Conservation (phyloP, 1,140 invertebrate species). For the Melipona quadrifasciata region DNA sequence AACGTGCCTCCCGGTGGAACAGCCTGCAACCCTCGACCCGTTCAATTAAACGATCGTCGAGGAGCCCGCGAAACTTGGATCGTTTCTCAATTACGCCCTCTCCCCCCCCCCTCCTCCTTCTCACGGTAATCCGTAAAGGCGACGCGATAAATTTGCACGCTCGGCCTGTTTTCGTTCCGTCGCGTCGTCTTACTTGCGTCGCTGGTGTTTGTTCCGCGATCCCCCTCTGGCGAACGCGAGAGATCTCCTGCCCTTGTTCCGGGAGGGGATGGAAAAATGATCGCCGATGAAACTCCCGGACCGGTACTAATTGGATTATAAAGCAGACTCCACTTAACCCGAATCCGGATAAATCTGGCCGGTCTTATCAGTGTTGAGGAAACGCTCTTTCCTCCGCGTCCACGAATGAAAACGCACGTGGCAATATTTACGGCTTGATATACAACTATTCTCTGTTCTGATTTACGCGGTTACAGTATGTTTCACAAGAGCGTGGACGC, state of each 20-base stretch:
- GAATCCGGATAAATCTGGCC: neutral
- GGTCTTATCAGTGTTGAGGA: neutral
- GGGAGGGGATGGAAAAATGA: neutral
- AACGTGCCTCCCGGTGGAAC: neutral
- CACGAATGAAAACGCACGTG: neutral
- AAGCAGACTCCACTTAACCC: neutral
- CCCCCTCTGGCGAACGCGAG: neutral
- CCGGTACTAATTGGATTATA: neutral
- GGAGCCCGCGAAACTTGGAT: slow-evolving; percentile 30
- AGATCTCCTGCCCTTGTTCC: neutral
- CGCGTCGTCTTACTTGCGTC: neutral
- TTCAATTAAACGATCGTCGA: slow-evolving; percentile 35
- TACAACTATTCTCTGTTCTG: too few relatives aligned
- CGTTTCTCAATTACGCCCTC: slow-evolving; percentile 37
- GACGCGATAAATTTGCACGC: slow-evolving; percentile 15
- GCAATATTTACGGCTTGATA: neutral
- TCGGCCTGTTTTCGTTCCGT: slow-evolving; percentile 4
- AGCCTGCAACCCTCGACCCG: neutral
- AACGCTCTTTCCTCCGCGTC: neutral
- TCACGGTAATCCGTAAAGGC: neutral
- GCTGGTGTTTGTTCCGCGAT: neutral
- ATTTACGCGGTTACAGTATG: too few relatives aligned
- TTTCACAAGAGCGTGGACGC: too few relatives aligned
- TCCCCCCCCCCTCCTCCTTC: too few relatives aligned
- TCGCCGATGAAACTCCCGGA: too few relatives aligned